Evolutionary conservation across 2,797 vertebrate genomes (phyloP).

Genomic region (Falco peregrinus): DNA sequence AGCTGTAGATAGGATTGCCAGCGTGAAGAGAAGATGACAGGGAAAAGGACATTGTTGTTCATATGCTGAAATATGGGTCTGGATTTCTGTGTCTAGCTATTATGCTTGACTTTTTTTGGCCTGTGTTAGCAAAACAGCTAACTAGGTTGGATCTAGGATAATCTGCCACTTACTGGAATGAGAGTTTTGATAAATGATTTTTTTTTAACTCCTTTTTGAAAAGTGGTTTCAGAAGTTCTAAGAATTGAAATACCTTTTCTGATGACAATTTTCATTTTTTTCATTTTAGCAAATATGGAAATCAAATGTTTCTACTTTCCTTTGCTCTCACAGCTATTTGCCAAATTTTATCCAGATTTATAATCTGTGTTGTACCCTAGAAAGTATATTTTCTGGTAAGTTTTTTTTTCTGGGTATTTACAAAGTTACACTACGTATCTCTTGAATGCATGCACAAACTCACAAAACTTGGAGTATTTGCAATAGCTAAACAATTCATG

Average conservation of each 20-base stretch:
- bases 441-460: background rate
- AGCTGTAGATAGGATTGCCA: background rate
- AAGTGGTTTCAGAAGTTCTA: background rate
- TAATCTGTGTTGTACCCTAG: background rate
- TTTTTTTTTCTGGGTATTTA: background rate
- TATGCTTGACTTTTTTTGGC: background rate
- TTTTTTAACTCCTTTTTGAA: background rate
- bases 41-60: background rate
- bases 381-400: background rate
- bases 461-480: background rate
- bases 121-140: background rate
- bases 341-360: background rate
- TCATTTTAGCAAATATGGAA: background rate
- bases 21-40: background rate
- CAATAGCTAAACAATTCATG: background rate
- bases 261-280: background rate
- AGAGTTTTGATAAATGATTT: too few species aligned
- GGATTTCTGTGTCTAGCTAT: background rate
- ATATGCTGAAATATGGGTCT: background rate
- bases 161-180: background rate
- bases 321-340: background rate
- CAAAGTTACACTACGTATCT: background rate
- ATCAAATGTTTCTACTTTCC: background rate
- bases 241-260: background rate
- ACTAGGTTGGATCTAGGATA: background rate